A percentile compares a stretch with the other conserved stretches of the same genome.
Evolutionary conservation across 1,140 invertebrate species (phyloP).

Genomic region (Aphis gossypii): DNA sequence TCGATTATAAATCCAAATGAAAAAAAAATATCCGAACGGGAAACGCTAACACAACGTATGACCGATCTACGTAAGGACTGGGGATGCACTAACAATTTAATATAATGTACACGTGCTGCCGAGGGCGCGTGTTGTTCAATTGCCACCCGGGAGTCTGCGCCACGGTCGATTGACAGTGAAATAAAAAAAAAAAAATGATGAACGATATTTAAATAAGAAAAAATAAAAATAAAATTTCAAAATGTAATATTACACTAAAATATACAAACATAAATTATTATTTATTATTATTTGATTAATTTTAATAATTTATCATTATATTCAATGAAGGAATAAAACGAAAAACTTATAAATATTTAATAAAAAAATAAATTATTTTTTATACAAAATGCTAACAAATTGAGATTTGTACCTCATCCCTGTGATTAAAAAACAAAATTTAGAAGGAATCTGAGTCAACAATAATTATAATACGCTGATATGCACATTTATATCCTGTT

Average conservation of each 20-base stretch:
- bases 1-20: background rate
- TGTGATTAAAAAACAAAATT: background rate
- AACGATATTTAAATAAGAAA: background rate
- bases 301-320: background rate
- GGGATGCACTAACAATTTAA: slow-evolving; percentile 36
- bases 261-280: background rate
- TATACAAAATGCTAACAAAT: background rate
- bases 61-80: background rate
- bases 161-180: slow-evolving; percentile 2
- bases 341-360: background rate
- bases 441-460: background rate
- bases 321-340: background rate
- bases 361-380: background rate
- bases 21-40: background rate
- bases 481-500: background rate
- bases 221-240: background rate
- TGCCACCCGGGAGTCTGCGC: slow-evolving; percentile 41
- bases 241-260: background rate
- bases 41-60: background rate
- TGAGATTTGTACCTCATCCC: background rate
- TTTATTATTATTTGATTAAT: background rate
- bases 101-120: slow-evolving; percentile 46
- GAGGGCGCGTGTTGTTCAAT: slow-evolving; percentile 22
- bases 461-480: background rate
- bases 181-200: background rate